Conservation (phyloP, 2,888 invertebrate genomes). For the Cerceris ruficornis region DNA sequence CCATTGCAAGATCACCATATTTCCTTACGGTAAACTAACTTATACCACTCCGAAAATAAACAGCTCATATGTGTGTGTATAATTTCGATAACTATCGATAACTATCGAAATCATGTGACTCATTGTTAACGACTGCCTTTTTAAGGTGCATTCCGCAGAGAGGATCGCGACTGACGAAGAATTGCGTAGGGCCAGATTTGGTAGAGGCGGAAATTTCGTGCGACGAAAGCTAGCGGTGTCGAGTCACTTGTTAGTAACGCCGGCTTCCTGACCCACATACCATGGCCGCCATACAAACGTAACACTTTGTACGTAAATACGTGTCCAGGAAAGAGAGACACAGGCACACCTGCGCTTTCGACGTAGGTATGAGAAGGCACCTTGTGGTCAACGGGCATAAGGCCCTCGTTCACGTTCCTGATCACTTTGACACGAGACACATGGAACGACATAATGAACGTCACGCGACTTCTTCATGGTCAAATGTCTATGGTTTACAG, state of each 20-base stretch:
- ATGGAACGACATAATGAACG: constrained; percentile 14
- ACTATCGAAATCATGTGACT: constrained; percentile 28
- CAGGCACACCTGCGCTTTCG: constrained; percentile 1
- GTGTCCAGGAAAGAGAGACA: constrained; percentile 18
- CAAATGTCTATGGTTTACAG: constrained; percentile 7
- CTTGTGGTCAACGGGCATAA: constrained; percentile 20
- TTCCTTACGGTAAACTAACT: too few species aligned
- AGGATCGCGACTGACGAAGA: constrained; percentile 14
- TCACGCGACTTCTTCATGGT: constrained; percentile 26
- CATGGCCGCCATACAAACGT: constrained; percentile 68
- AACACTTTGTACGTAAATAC: constrained; percentile 39
- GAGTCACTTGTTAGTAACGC: constrained; percentile 74
- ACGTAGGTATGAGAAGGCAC: constrained; percentile 9
- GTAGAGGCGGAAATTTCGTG: constrained; percentile 63
- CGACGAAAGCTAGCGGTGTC: constrained; percentile 67
- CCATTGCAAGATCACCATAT: too few species aligned
- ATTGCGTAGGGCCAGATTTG: constrained; percentile 57
- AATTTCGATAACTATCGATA: too few species aligned
- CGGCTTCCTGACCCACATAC: constrained; percentile 80
- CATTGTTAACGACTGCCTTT: constrained; percentile 20
- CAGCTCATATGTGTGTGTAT: too few species aligned
- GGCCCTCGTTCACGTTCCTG: constrained; percentile 54
- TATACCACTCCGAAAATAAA: too few species aligned
- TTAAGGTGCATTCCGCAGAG: constrained; percentile 40
- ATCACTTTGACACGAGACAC: constrained; percentile 32